phyloP scores from a whole-genome alignment of 2,797 vertebrate genomes.

The Coluber constrictor region DNA sequence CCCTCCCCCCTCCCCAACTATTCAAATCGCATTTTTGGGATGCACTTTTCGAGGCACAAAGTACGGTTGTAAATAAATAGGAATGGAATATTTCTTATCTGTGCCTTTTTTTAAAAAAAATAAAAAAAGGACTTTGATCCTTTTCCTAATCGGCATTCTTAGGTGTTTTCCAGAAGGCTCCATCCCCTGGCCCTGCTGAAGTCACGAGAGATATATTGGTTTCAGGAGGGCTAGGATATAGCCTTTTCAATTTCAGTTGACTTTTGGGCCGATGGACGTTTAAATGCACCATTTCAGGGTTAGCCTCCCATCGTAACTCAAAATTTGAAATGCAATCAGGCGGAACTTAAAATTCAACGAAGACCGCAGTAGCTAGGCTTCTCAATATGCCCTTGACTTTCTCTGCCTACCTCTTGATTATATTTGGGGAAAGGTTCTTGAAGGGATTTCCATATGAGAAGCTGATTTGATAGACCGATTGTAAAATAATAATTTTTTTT shows the following conservation, averaged over 20 bases:
- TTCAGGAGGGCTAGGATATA: conserved; percentile 38
- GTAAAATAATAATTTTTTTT: neutral
- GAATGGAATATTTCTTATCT: conserved; percentile 29
- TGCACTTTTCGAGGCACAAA: conserved; percentile 46
- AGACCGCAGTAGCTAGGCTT: neutral
- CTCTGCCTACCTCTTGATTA: neutral
- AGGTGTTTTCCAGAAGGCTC: conserved; percentile 31
- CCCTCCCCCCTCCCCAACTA: neutral
- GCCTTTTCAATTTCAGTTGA: conserved; percentile 13
- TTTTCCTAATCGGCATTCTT: conserved; percentile 14
- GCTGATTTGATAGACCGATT: neutral
- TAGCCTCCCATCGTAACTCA: conserved; percentile 17
- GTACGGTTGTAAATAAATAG: conserved; percentile 14
- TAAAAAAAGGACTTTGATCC: neutral
- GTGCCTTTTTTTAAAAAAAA: conserved; percentile 25
- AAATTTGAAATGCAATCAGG: neutral
- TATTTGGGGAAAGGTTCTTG: neutral
- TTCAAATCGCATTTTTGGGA: conserved; percentile 30
- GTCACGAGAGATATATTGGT: conserved; percentile 19
- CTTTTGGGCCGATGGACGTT: neutral
- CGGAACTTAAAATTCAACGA: neutral
- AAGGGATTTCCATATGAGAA: neutral
- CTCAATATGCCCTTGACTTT: neutral
- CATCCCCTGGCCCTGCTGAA: neutral
- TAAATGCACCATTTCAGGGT: conserved; percentile 33